Conservation (phyloP, 2,113 vertebrate species). For the Entomyzon cyanotis region DNA sequence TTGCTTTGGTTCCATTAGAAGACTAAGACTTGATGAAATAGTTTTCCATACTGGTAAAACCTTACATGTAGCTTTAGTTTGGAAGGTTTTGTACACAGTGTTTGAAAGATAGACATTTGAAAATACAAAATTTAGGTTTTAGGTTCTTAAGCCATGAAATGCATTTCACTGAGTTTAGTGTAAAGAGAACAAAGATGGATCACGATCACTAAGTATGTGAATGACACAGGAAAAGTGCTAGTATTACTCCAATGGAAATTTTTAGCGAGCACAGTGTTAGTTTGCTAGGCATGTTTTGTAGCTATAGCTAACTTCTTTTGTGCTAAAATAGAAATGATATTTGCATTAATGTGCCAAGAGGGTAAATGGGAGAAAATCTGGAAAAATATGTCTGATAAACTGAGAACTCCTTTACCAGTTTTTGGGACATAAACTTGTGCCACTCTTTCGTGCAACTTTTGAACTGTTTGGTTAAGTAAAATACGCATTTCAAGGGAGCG, state of each 20-base stretch:
- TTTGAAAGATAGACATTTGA: not conserved
- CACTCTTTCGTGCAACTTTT: not conserved
- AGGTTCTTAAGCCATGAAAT: not conserved
- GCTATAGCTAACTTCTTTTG: not conserved
- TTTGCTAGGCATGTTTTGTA: not conserved
- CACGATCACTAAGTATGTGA: not conserved
- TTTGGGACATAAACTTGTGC: not conserved
- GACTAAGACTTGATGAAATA: not conserved
- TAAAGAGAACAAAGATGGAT: not conserved
- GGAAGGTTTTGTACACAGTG: not conserved
- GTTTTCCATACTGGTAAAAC: not conserved
- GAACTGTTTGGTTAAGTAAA: not conserved
- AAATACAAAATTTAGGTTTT: not conserved
- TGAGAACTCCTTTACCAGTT: not conserved
- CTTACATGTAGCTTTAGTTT: not conserved
- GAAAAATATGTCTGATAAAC: not conserved
- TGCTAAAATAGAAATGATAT: not conserved
- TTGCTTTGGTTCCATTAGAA: not conserved
- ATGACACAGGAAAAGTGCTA: not conserved
- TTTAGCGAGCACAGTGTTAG: not conserved
- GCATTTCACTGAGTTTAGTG: not conserved
- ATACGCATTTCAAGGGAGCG: not conserved
- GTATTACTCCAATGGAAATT: not conserved
- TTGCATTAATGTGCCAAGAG: not conserved
- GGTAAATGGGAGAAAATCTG: not conserved